Evolutionary conservation across 2,113 vertebrate genomes (phyloP).

Genomic region (Brachirus orientalis): DNA sequence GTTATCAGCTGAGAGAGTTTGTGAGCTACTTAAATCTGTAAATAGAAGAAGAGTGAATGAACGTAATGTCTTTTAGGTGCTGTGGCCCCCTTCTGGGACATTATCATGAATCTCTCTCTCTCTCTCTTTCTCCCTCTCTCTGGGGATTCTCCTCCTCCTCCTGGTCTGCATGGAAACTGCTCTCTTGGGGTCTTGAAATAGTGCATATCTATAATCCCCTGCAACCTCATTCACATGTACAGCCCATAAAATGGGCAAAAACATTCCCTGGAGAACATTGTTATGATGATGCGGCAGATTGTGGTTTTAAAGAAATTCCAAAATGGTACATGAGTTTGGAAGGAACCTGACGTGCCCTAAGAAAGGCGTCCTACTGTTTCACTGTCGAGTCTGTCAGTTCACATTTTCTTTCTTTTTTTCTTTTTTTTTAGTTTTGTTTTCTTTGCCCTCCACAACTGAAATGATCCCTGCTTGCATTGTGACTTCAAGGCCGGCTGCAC

Average conservation of each 20-base stretch:
- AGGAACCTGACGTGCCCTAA: background rate
- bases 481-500: constrained; percentile 65
- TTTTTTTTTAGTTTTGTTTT: too few species aligned
- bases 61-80: constrained; percentile 37
- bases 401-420: constrained; percentile 39
- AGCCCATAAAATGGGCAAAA: constrained; percentile 26
- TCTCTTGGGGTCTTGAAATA: constrained; percentile 50
- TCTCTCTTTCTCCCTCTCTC: constrained; percentile 24
- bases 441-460: constrained; percentile 44
- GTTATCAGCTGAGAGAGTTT: constrained; percentile 28
- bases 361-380: too few species aligned
- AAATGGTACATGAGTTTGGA: constrained; percentile 14
- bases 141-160: constrained; percentile 25
- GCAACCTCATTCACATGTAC: constrained; percentile 5
- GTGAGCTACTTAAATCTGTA: constrained; percentile 45
- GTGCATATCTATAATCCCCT: constrained; percentile 47
- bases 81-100: constrained; percentile 55
- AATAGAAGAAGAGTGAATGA: constrained; percentile 36
- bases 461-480: constrained; percentile 47
- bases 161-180: constrained; percentile 39
- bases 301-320: constrained; percentile 25
- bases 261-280: constrained; percentile 28
- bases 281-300: constrained; percentile 22
- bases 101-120: constrained; percentile 16
- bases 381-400: too few species aligned